phyloP scores from a whole-genome alignment of 2,888 invertebrate species.

The Brenthis ino region DNA sequence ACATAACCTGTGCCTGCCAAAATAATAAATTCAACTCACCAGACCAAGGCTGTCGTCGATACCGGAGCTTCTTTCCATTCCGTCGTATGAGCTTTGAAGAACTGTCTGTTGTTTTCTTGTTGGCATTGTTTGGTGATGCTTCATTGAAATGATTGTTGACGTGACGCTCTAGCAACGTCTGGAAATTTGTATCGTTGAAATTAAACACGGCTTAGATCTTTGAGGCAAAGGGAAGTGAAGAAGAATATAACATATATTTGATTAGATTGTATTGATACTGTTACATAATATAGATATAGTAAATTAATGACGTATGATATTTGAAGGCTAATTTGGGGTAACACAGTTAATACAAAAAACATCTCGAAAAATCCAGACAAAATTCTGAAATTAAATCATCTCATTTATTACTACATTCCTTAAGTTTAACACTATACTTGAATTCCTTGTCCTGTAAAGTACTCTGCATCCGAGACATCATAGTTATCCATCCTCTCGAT shows the following conservation, averaged over 20 bases:
- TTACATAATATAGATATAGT: no score
- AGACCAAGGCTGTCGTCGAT: slow-evolving; percentile 93
- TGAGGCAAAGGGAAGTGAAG: background rate
- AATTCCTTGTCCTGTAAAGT: slow-evolving; percentile 39
- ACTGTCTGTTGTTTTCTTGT: slow-evolving; percentile 88
- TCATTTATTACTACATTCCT: slow-evolving; percentile 24
- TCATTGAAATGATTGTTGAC: slow-evolving; percentile 95
- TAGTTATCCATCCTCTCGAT: slow-evolving; percentile 33
- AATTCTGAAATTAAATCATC: slow-evolving; percentile 6
- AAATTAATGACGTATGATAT: no score
- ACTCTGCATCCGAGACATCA: slow-evolving; percentile 30
- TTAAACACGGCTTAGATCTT: background rate
- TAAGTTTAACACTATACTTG: slow-evolving; percentile 49
- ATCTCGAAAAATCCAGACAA: no score
- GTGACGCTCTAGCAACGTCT: slow-evolving; percentile 93
- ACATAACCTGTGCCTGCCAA: background rate
- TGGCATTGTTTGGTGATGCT: slow-evolving; percentile 79
- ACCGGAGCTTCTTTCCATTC: slow-evolving; percentile 94
- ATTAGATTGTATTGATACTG: no score
- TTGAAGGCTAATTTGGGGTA: no score
- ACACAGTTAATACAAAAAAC: no score
- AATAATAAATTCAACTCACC: slow-evolving; percentile 81
- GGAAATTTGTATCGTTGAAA: slow-evolving; percentile 52
- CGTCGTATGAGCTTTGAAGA: slow-evolving; percentile 89
- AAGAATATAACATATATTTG: no score